Base-by-base conservation (phyloP, 2,888 invertebrate genomes). In the Pandemis corylana region DNA sequence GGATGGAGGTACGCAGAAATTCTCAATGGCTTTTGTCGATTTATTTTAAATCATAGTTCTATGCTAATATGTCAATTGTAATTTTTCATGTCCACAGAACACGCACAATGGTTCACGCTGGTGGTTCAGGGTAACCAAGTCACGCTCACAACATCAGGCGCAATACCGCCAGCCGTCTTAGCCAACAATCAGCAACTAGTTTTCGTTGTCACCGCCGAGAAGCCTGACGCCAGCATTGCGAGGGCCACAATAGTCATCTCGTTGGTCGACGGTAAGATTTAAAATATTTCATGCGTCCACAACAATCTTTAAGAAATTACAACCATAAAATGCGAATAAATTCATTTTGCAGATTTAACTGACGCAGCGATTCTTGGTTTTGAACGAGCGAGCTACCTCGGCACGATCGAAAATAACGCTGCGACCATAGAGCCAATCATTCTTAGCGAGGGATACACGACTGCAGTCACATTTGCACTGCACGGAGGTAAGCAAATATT, bases 1-100 rank as follows among this genome's bases (percentile, higher is more conserved):
- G 0, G 80, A 81, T 66, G 86, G 85, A 80, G 85, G 85, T 85
- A 64, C 28, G 41, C 53, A 0, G 7, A 2, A 41, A 15, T n/a
- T 28, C 12, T 3, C 20, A 7, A 56, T 9, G 7, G 12, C 46
- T 46, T 46, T 0, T 46, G 46, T 4, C 3, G 12, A 5, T 9
- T 7, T 56, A 56, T 56, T 56, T 20, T 9, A 46, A 46, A 46
- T 46, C 12, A 2, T 12, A 12, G 12, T 5, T 12, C 46, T 46
- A 12, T 46, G 46, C 41, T 15, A 49, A 51, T 36, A 7, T 51
- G 5, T 51, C 6, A n/a, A 12, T 10, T 68, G 51, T 6, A 0
- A n/a, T 51, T 76, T 15, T 49, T n/a, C 12, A 51, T 20, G 1
- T n/a, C 7, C 2, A 12, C 64, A 64, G 66, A 71, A 28, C 61